These are phyloP conservation scores for Dolichopus griseipennis DNA, from an alignment of 2,888 invertebrate genomes.

Conservation along the genomic window DNA sequence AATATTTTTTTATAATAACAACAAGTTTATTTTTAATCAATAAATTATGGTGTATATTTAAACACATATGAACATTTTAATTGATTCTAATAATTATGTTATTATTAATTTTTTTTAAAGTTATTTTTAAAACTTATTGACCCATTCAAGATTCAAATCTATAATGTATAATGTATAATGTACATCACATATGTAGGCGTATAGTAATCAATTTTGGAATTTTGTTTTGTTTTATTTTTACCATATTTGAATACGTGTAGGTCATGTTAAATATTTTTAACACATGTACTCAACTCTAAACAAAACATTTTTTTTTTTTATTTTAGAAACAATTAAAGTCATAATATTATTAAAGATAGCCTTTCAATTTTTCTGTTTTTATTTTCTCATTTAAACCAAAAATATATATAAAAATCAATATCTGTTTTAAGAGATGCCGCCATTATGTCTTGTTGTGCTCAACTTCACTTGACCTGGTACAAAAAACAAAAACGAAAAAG, in stretches of 20 bases:
- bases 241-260: not conserved
- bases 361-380: too few species aligned
- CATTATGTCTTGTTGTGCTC: not conserved
- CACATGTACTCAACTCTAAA: not conserved
- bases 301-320: not conserved
- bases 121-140: not conserved
- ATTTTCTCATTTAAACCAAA: too few species aligned
- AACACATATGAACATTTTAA: too few species aligned
- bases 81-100: too few species aligned
- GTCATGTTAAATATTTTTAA: not conserved
- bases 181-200: not conserved
- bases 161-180: too few species aligned
- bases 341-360: too few species aligned
- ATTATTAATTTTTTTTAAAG: not conserved
- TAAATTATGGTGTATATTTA: too few species aligned
- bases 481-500: not conserved
- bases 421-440: not conserved
- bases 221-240: not conserved
- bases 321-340: too few species aligned
- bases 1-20: too few species aligned
- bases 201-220: not conserved
- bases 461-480: not conserved
- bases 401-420: too few species aligned
- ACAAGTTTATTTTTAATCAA: too few species aligned
- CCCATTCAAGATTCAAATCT: not conserved